Conservation (phyloP, 2,113 vertebrate genomes). For the Fregetta grallaria region DNA sequence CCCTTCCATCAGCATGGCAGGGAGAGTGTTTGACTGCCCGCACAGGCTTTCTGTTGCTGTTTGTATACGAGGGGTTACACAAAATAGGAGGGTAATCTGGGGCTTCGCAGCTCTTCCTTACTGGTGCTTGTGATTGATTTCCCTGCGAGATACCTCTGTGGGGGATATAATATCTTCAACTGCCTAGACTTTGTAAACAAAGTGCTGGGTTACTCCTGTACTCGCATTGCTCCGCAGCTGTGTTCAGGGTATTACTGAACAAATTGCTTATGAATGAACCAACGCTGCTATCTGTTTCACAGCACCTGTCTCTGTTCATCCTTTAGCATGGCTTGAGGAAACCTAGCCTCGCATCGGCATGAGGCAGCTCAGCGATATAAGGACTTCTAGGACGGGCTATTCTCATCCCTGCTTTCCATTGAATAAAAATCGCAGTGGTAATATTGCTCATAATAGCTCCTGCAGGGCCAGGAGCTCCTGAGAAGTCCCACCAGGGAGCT, state of each 20-base stretch:
- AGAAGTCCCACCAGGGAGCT: not conserved
- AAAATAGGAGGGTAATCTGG: not conserved
- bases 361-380: not conserved
- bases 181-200: not conserved
- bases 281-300: not conserved
- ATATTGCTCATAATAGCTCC: not conserved
- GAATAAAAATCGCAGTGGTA: not conserved
- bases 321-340: not conserved
- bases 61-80: fast-evolving
- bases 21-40: fast-evolving
- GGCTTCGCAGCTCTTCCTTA: not conserved
- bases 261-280: slow-evolving; percentile 45
- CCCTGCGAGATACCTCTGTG: not conserved
- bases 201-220: not conserved
- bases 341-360: not conserved
- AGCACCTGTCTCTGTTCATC: slow-evolving; percentile 23
- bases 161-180: not conserved
- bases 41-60: not conserved
- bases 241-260: not conserved
- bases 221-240: not conserved
- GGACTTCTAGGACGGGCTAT: slow-evolving; percentile 22
- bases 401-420: slow-evolving; percentile 13
- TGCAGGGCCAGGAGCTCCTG: not conserved
- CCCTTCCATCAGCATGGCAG: fast-evolving
- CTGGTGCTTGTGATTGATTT: not conserved